Percentiles rank a stretch among this genome's conserved stretches.
phyloP scores from a whole-genome alignment of 2,113 vertebrate genomes.

The Myrmophylax atrothorax region DNA sequence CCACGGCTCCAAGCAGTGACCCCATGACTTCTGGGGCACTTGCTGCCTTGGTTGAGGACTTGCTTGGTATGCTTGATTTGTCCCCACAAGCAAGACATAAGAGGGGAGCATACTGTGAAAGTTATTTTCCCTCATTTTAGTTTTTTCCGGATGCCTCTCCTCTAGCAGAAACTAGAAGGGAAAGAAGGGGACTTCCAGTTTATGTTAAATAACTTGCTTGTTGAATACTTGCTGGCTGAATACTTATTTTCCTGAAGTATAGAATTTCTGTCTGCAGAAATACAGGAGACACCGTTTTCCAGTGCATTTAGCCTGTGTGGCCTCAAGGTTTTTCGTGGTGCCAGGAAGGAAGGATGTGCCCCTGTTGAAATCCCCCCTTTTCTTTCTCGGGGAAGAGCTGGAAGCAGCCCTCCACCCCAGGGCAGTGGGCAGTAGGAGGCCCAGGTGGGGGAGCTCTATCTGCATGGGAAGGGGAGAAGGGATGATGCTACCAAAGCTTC shows the following conservation, averaged over 20 bases:
- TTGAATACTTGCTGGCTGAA: not conserved
- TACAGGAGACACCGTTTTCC: not conserved
- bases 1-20: fast-evolving
- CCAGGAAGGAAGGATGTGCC: fast-evolving
- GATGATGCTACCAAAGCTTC: fast-evolving
- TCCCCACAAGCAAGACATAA: not conserved
- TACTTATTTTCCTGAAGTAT: not conserved
- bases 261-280: not conserved
- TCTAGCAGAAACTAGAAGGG: not conserved
- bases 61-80: fast-evolving
- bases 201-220: not conserved
- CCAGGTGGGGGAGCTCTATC: not conserved
- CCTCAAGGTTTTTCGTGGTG: not conserved
- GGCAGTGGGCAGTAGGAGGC: fast-evolving
- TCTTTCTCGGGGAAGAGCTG: fast-evolving
- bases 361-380: not conserved
- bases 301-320: not conserved
- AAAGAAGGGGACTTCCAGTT: not conserved
- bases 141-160: not conserved
- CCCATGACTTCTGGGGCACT: fast-evolving
- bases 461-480: not conserved
- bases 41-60: fast-evolving
- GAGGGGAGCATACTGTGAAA: fast-evolving
- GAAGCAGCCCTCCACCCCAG: fast-evolving
- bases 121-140: not conserved